Percentiles rank a stretch among this genome's conserved stretches.
These are phyloP conservation scores for Ridgeia piscesae DNA, from an alignment of 1,140 invertebrate species.

Conservation along the genomic window DNA sequence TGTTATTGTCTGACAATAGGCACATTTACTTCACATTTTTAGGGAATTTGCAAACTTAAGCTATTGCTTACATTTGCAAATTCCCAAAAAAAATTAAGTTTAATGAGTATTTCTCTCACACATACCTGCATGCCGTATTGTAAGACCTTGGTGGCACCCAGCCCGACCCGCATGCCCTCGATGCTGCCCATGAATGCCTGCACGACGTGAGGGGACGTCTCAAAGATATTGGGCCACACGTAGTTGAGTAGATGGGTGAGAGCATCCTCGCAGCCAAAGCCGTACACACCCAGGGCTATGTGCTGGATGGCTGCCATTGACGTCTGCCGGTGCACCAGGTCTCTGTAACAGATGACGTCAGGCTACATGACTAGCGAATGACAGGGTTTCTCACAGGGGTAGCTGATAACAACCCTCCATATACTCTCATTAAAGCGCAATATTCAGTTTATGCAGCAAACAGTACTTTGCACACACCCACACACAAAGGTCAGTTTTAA, in stretches of 20 bases:
- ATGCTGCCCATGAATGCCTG: slow-evolving; percentile 99
- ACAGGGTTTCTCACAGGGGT: too few relatives aligned
- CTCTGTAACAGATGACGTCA: slow-evolving; percentile 65
- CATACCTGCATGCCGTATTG: slow-evolving; percentile 90
- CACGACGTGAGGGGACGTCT: slow-evolving; percentile 98
- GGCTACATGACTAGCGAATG: neutral
- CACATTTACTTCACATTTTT: too few relatives aligned
- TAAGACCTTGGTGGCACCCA: slow-evolving; percentile 94
- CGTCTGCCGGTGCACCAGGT: slow-evolving; percentile 97
- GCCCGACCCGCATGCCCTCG: slow-evolving; percentile 91
- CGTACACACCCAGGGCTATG: slow-evolving; percentile 97
- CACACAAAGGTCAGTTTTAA: too few relatives aligned
- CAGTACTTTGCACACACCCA: too few relatives aligned
- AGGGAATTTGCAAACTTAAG: neutral
- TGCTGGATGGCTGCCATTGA: slow-evolving; percentile 99
- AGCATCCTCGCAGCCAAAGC: slow-evolving; percentile 99
- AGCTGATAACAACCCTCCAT: too few relatives aligned
- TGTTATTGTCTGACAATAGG: too few relatives aligned
- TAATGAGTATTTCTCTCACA: neutral
- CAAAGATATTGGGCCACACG: slow-evolving; percentile 99
- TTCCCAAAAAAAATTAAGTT: too few relatives aligned
- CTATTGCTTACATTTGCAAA: neutral
- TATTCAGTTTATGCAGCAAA: too few relatives aligned
- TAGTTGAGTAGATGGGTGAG: slow-evolving; percentile 95
- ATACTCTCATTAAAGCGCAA: too few relatives aligned